These are phyloP conservation scores for Patiria miniata DNA, from an alignment of 35 echinoderm and acorn worm genomes.

Conservation along the genomic window DNA sequence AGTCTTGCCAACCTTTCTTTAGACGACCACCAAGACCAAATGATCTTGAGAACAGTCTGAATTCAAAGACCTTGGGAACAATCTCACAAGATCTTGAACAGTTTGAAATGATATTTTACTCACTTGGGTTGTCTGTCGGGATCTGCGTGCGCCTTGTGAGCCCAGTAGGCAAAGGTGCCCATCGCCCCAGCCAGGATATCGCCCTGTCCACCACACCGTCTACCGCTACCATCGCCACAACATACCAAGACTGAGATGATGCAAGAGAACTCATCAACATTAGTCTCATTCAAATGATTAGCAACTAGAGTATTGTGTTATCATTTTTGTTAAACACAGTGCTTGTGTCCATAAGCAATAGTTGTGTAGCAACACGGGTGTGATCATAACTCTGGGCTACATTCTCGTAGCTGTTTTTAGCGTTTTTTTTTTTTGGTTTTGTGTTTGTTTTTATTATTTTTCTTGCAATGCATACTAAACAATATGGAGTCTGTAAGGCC, in stretches of 20 bases:
- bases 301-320: not conserved
- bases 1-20: too few relatives aligned
- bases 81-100: too few relatives aligned
- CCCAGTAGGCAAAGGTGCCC: conserved; percentile 86
- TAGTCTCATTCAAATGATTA: not conserved
- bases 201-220: conserved; percentile 93
- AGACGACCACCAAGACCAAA: not conserved
- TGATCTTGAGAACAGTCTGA: too few relatives aligned
- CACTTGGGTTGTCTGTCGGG: conserved; percentile 28
- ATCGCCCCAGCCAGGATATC: conserved; percentile 90
- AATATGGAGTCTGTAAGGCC: too few relatives aligned
- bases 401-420: too few relatives aligned
- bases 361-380: too few relatives aligned
- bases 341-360: not conserved
- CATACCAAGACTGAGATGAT: conserved; percentile 73
- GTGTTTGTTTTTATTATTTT: too few relatives aligned
- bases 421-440: too few relatives aligned
- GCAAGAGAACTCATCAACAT: not conserved
- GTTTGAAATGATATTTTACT: not conserved
- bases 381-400: too few relatives aligned
- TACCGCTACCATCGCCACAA: conserved; percentile 68
- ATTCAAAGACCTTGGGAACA: too few relatives aligned
- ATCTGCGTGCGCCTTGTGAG: conserved; percentile 57
- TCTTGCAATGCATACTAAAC: too few relatives aligned
- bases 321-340: not conserved